phyloP scores from a whole-genome alignment of 2,888 invertebrate genomes.

The Ornithoptera alexandrae region DNA sequence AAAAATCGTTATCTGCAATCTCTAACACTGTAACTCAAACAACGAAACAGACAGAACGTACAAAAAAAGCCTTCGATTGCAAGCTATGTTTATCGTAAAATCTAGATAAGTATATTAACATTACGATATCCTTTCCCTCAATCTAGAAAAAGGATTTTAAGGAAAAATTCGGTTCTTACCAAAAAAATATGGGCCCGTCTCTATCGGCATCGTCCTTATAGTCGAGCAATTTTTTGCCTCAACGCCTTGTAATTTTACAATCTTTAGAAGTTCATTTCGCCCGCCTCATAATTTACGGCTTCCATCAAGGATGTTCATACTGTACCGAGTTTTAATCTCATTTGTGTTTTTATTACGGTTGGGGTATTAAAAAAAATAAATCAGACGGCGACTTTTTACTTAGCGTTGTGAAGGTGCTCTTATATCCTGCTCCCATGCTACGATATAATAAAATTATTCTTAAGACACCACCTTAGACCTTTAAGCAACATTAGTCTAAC shows the following conservation, averaged over 20 bases:
- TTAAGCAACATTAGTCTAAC: too few relatives aligned
- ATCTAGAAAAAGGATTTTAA: background rate
- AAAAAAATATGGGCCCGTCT: conserved; percentile 10
- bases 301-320: conserved; percentile 27
- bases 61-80: too few relatives aligned
- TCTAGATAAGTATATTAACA: too few relatives aligned
- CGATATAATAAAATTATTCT: too few relatives aligned
- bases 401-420: too few relatives aligned
- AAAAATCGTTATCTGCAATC: too few relatives aligned
- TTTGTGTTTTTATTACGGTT: conserved; percentile 19
- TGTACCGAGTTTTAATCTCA: conserved; percentile 24
- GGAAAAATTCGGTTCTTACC: background rate
- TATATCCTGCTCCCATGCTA: too few relatives aligned
- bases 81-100: too few relatives aligned
- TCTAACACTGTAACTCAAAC: too few relatives aligned
- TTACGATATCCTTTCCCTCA: too few relatives aligned
- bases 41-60: too few relatives aligned
- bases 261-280: conserved; percentile 29
- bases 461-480: too few relatives aligned
- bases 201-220: background rate
- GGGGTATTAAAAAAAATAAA: background rate
- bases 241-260: conserved; percentile 25
- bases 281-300: conserved; percentile 27
- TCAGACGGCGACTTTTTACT: background rate
- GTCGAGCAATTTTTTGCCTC: conserved; percentile 21